Percentiles rank a stretch among this genome's conserved stretches.
phyloP scores from a whole-genome alignment of 2,888 invertebrate genomes.

The Torymus texanus region DNA sequence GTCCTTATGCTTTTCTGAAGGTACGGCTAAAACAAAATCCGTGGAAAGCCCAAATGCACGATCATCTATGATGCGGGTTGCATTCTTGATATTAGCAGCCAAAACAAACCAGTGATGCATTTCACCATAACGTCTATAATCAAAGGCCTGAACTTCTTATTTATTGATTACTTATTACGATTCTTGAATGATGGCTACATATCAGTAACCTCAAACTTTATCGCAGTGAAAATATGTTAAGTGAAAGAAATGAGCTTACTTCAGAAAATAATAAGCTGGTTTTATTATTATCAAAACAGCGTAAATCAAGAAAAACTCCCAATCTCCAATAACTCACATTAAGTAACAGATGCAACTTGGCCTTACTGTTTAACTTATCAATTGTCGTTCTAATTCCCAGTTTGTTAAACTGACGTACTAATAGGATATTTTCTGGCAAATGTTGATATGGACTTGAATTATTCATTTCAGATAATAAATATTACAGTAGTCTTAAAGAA shows the following conservation, averaged over 20 bases:
- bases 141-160: constrained; percentile 31
- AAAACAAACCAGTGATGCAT: constrained; percentile 47
- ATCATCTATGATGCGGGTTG: constrained; percentile 30
- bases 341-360: too few relatives aligned
- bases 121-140: constrained; percentile 43
- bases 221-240: too few relatives aligned
- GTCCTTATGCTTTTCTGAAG: not conserved
- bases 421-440: too few relatives aligned
- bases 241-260: not conserved
- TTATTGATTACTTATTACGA: not conserved
- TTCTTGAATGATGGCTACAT: too few relatives aligned
- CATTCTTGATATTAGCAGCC: constrained; percentile 15
- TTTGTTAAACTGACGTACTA: too few relatives aligned
- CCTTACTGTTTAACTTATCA: too few relatives aligned
- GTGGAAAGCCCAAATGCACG: constrained; percentile 42
- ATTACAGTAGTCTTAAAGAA: too few relatives aligned
- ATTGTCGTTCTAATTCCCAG: too few relatives aligned
- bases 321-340: constrained; percentile 12
- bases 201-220: too few relatives aligned
- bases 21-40: constrained; percentile 32
- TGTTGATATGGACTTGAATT: too few relatives aligned
- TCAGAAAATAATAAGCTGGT: not conserved
- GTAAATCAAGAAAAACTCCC: constrained; percentile 11
- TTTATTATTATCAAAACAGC: not conserved
- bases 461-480: too few relatives aligned